These are phyloP conservation scores for Trichopria drosophilae DNA, from an alignment of 2,888 invertebrate species.

Conservation along the genomic window DNA sequence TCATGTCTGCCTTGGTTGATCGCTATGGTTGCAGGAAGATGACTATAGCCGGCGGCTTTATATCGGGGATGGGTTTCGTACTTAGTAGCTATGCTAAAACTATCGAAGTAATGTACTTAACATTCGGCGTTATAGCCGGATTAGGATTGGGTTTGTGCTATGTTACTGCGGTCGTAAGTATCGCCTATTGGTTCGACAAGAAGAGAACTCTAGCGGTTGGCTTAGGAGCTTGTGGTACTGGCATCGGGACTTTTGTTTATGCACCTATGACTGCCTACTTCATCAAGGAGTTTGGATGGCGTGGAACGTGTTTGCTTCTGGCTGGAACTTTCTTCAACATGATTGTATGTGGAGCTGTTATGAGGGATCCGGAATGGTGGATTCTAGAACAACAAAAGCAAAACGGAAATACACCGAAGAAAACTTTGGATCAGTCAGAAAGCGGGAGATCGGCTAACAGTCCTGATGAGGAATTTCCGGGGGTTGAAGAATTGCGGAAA, in stretches of 20 bases:
- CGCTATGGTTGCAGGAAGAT: constrained; percentile 81
- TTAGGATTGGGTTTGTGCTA: constrained; percentile 83
- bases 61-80: constrained; percentile 76
- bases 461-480: constrained; percentile 64
- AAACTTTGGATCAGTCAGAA: constrained; percentile 62
- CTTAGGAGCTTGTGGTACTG: constrained; percentile 85
- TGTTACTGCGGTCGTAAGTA: constrained; percentile 87
- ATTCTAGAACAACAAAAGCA: constrained; percentile 65
- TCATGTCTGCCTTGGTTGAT: constrained; percentile 83
- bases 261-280: constrained; percentile 83
- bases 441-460: constrained; percentile 61
- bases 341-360: constrained; percentile 82
- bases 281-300: constrained; percentile 80
- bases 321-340: constrained; percentile 83
- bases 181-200: constrained; percentile 92
- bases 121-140: constrained; percentile 83
- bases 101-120: constrained; percentile 78
- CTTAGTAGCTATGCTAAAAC: constrained; percentile 72
- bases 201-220: constrained; percentile 84
- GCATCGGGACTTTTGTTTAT: constrained; percentile 85
- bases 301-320: constrained; percentile 78
- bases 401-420: constrained; percentile 53
- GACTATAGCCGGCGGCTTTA: constrained; percentile 74
- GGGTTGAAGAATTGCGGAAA: constrained; percentile 68
- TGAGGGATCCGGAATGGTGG: constrained; percentile 89